phyloP scores from a whole-genome alignment of 1,140 invertebrate genomes.

The Frieseomelitta varia region DNA sequence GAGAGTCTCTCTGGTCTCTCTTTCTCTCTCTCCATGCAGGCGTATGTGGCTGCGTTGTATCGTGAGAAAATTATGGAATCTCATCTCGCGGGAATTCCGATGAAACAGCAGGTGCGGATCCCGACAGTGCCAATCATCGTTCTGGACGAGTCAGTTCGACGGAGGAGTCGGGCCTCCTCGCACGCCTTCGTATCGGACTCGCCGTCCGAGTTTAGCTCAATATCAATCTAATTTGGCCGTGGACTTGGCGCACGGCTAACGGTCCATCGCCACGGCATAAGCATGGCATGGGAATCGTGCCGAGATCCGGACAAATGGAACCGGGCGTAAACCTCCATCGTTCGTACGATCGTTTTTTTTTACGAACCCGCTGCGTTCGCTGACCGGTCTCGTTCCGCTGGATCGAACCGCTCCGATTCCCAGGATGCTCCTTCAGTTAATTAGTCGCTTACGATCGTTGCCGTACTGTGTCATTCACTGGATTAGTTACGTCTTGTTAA shows the following conservation, averaged over 20 bases:
- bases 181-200: conserved; percentile 6
- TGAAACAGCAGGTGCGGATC: conserved; percentile 62
- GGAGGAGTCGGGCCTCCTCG: not conserved
- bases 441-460: conserved; percentile 20
- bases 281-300: conserved; percentile 59
- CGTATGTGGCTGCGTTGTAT: conserved; percentile 40
- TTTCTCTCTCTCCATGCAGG: not conserved
- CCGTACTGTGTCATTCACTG: too few species aligned
- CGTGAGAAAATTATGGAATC: conserved; percentile 68
- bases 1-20: too few species aligned
- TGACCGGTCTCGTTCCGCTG: not conserved
- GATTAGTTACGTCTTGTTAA: too few species aligned
- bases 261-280: conserved; percentile 51
- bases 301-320: conserved; percentile 50
- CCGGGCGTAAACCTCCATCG: conserved; percentile 51
- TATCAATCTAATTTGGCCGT: conserved; percentile 66
- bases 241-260: conserved; percentile 52
- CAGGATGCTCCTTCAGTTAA: conserved; percentile 24
- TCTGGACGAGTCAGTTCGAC: conserved; percentile 20
- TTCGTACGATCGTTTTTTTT: conserved; percentile 48
- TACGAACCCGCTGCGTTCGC: conserved; percentile 41
- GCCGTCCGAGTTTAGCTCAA: conserved; percentile 61
- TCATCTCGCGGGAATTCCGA: conserved; percentile 59
- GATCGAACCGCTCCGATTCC: not conserved
- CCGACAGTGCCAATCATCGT: conserved; percentile 56